phyloP scores from a whole-genome alignment of 2,888 invertebrate genomes.

The Ametastegia equiseti region DNA sequence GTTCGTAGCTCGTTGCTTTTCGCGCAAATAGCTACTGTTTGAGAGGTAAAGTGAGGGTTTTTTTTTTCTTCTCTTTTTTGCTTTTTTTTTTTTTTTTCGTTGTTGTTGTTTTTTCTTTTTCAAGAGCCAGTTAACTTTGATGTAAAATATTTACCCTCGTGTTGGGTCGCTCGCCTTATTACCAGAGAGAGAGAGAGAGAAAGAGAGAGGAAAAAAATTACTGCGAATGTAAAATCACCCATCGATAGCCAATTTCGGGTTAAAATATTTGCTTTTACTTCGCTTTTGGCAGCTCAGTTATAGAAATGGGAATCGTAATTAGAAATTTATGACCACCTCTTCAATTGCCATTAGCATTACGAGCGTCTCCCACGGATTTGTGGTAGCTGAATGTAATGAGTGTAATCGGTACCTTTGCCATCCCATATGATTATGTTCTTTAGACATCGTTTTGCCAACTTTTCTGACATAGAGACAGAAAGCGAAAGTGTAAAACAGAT shows the following conservation, averaged over 20 bases:
- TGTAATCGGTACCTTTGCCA: no score
- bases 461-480: no score
- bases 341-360: constrained; percentile 4
- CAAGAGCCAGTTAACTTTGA: not conserved
- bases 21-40: not conserved
- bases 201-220: no score
- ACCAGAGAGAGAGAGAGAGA: not conserved
- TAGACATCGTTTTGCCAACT: no score
- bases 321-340: constrained; percentile 7
- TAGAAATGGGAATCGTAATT: not conserved
- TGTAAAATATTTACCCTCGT: not conserved
- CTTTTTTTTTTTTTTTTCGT: no score
- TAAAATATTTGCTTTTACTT: constrained; percentile 6
- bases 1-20: no score
- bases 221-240: not conserved
- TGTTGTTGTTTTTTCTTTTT: no score
- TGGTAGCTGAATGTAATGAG: not conserved
- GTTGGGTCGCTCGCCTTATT: not conserved
- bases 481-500: no score
- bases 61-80: not conserved
- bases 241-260: constrained; percentile 2
- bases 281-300: not conserved
- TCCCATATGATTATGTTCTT: no score
- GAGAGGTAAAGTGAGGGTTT: not conserved
- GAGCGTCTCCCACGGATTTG: not conserved